Evolutionary conservation across 1,140 invertebrate genomes (phyloP).

Genomic region (Periplaneta americana): DNA sequence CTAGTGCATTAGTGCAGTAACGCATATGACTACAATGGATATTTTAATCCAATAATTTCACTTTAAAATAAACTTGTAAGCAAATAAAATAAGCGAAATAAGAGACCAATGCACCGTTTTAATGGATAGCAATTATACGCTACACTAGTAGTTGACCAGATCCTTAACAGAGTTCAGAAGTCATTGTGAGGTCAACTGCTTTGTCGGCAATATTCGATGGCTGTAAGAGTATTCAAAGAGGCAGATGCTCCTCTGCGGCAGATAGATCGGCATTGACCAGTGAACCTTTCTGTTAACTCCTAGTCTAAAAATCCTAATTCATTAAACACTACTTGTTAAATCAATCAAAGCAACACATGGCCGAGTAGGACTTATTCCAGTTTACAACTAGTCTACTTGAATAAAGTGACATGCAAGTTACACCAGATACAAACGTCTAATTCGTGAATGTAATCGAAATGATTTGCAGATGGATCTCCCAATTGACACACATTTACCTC

Average conservation of each 20-base stretch:
- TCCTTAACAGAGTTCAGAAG: background rate
- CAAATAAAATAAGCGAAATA: background rate
- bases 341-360: background rate
- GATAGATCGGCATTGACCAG: background rate
- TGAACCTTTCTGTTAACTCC: background rate
- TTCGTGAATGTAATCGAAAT: background rate
- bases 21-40: no score
- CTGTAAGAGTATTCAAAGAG: background rate
- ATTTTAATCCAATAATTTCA: no score
- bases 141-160: background rate
- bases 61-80: no score
- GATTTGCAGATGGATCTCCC: background rate
- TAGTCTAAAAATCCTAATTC: background rate
- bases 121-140: background rate
- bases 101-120: background rate
- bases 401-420: no score
- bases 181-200: background rate
- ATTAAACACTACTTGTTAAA: background rate
- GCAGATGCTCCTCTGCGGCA: background rate
- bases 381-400: background rate
- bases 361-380: background rate
- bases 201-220: background rate
- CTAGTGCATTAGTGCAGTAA: no score
- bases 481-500: background rate
- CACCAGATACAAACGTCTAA: no score